Evolutionary conservation across 2,797 vertebrate genomes (phyloP).

Genomic region (Danio kyathit): DNA sequence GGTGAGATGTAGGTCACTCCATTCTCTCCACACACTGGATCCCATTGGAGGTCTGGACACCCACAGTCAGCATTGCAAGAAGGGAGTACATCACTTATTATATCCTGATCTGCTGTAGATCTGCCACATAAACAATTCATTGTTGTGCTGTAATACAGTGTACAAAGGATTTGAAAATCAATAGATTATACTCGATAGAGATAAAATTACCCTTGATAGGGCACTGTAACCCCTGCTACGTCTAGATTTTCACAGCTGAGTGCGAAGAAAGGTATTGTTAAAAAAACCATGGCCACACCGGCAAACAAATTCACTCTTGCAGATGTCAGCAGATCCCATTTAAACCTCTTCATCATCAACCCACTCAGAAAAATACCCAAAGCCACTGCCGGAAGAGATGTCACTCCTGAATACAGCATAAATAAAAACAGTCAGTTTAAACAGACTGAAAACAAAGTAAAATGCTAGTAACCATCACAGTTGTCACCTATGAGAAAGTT

Average conservation of each 20-base stretch:
- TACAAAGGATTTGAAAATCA: too few relatives aligned
- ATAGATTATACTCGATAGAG: not conserved
- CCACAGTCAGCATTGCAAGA: slow-evolving; percentile 85
- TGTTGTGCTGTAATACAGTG: not conserved
- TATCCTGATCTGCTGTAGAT: slow-evolving; percentile 13
- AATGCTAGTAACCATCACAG: not conserved
- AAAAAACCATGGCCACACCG: slow-evolving; percentile 72
- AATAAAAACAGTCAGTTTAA: slow-evolving; percentile 16
- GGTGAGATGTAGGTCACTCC: too few relatives aligned
- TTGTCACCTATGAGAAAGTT: slow-evolving; percentile 84
- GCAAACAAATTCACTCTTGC: slow-evolving; percentile 74
- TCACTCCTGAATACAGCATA: slow-evolving; percentile 68
- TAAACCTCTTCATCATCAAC: too few relatives aligned
- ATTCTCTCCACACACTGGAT: too few relatives aligned
- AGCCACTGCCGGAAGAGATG: slow-evolving; percentile 76
- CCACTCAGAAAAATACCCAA: slow-evolving; percentile 59
- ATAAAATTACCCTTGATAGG: slow-evolving; percentile 72
- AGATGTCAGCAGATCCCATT: slow-evolving; percentile 60
- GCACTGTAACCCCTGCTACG: slow-evolving; percentile 77
- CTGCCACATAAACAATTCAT: not conserved
- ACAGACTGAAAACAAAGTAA: not conserved
- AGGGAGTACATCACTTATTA: slow-evolving; percentile 68
- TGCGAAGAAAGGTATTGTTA: slow-evolving; percentile 74
- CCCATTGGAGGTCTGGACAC: slow-evolving; percentile 82
- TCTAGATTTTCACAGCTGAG: slow-evolving; percentile 57